Evolutionary conservation across 2,888 invertebrate species (phyloP), one percentile per base, ranked within the genome.

Genomic region (Arctia plantaginis): DNA sequence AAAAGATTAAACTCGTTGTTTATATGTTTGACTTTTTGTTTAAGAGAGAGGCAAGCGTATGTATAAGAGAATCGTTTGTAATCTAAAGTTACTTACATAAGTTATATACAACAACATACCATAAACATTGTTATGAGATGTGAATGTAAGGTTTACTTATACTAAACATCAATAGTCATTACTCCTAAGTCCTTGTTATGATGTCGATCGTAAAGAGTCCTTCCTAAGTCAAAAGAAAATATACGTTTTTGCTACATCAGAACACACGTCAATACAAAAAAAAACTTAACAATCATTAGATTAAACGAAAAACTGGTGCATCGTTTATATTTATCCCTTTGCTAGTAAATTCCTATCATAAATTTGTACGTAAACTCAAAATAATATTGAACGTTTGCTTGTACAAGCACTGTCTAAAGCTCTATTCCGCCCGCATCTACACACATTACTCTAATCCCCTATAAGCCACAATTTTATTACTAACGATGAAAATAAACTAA

Each of bases 401-500:
- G 8, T n/a, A 62, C 23, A 51, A 51, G 51, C 51, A 51, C 23
- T 65, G 10, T 10, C 33, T 30, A 33, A 35, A 20, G 47, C 44
- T 44, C 41, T 87, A 87, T 87, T 69, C 77, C 75, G 77, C 90
- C 92, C 92, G 91, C 89, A 90, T 92, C 81, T 77, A 77, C 80
- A 77, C 79, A 83, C 86, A 88, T 86, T 84, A 80, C 82, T 81
- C 81, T 89, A 87, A 90, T 89, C 86, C 87, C 80, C 81, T 83
- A 86, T 88, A 88, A 88, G 83, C 86, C 88, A 86, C 84, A 83
- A 80, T 90, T 93, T 93, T 92, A 93, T 90, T 87, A 88, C 86
- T 76, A 74, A 76, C 83, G 87, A 90, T 91, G 90, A 91, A 91
- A 82, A 92, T 92, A 90, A 91, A 89, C 87, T 90, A 91, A 92